phyloP scores from a whole-genome alignment of 1,140 invertebrate species.

The Arion vulgaris region DNA sequence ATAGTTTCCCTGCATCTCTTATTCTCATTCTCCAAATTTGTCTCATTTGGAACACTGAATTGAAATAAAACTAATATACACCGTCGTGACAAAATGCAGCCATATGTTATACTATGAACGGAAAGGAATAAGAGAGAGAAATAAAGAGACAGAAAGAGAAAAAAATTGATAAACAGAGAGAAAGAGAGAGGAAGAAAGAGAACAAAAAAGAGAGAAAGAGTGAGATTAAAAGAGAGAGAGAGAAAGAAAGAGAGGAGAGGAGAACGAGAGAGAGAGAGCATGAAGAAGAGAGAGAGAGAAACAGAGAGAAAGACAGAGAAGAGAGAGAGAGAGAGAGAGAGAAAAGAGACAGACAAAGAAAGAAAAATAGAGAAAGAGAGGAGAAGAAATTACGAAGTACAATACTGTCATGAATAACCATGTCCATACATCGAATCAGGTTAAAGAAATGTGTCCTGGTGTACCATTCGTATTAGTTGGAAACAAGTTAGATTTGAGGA shows the following conservation, averaged over 20 bases:
- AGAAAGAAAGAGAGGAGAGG: slow-evolving; percentile 42
- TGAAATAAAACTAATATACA: too few relatives aligned
- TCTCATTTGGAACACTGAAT: too few relatives aligned
- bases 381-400: background rate
- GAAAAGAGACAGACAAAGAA: slow-evolving; percentile 45
- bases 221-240: background rate
- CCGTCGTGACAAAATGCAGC: too few relatives aligned
- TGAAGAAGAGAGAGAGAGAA: too few relatives aligned
- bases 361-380: slow-evolving; percentile 33
- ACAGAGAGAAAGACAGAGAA: slow-evolving; percentile 31
- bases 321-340: slow-evolving; percentile 40
- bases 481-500: slow-evolving; percentile 81
- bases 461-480: slow-evolving; percentile 72
- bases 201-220: background rate
- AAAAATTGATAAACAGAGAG: too few relatives aligned
- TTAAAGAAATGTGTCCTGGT: slow-evolving; percentile 71
- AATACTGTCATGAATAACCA: background rate
- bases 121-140: too few relatives aligned
- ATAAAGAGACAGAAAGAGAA: too few relatives aligned
- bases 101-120: too few relatives aligned
- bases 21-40: too few relatives aligned
- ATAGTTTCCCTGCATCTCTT: too few relatives aligned
- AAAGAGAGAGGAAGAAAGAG: too few relatives aligned
- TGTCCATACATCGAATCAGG: slow-evolving; percentile 50
- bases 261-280: slow-evolving; percentile 46